A percentile compares a stretch with the other conserved stretches of the same genome.
phyloP scores from a whole-genome alignment of 2,888 invertebrate species.

The Masnerella sp. region DNA sequence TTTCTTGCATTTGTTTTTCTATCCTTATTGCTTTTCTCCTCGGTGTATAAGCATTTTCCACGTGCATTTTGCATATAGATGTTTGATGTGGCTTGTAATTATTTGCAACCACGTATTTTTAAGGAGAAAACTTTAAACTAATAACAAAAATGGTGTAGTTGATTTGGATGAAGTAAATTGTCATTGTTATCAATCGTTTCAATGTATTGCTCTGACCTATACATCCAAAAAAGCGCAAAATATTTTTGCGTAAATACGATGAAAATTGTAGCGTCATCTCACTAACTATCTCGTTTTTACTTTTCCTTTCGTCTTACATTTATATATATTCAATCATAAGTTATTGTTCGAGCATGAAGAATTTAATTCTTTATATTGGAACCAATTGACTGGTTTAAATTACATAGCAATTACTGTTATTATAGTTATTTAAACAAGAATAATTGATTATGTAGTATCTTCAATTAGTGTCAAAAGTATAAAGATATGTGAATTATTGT shows the following conservation, averaged over 20 bases:
- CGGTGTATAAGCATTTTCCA: conserved; percentile 2
- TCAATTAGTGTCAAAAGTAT: too few species aligned
- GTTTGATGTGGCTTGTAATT: conserved; percentile 1
- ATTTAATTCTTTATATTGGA: background rate
- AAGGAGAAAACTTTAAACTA: conserved; percentile 9
- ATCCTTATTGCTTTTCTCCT: conserved; percentile 14
- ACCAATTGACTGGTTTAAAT: too few species aligned
- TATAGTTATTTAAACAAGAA: too few species aligned
- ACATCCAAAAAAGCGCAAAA: conserved; percentile 15
- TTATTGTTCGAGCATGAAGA: conserved; percentile 23
- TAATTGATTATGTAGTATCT: too few species aligned
- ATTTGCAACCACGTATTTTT: conserved; percentile 1
- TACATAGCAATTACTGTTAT: too few species aligned
- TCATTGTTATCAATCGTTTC: background rate
- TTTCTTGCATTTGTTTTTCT: background rate
- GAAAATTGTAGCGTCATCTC: conserved; percentile 37
- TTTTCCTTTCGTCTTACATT: too few species aligned
- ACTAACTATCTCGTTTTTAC: conserved; percentile 25
- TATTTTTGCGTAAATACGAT: conserved; percentile 33
- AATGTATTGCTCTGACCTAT: background rate
- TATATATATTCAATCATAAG: conserved; percentile 4
- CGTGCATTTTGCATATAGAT: conserved; percentile 15
- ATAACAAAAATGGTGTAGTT: background rate
- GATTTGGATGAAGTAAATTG: background rate
- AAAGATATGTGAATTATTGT: too few species aligned